A percentile compares a stretch with the other conserved stretches of the same genome.
phyloP scores from a whole-genome alignment of 1,140 invertebrate species.

The Zophobas morio region DNA sequence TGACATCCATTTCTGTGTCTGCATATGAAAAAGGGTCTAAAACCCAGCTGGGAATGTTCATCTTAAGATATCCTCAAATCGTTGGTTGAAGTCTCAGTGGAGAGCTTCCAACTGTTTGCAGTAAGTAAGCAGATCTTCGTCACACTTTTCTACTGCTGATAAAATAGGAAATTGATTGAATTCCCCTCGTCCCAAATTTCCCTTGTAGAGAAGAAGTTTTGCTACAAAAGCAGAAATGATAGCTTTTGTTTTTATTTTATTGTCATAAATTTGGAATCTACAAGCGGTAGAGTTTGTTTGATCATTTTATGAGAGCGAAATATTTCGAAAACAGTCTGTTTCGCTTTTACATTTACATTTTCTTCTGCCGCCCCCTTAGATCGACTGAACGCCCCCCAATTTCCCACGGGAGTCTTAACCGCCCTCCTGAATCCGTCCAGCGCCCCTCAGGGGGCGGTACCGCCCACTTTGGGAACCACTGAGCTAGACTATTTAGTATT shows the following conservation, averaged over 20 bases:
- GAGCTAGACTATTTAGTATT: too few relatives aligned
- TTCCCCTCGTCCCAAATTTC: constrained; percentile 63
- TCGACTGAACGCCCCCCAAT: too few relatives aligned
- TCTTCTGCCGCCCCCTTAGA: too few relatives aligned
- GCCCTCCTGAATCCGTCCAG: too few relatives aligned
- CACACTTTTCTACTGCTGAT: constrained; percentile 59
- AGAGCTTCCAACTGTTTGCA: constrained; percentile 61
- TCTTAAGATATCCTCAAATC: constrained; percentile 58
- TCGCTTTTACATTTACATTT: too few relatives aligned
- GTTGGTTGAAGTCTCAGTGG: constrained; percentile 60
- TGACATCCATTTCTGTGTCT: constrained; percentile 8
- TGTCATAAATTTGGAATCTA: too few relatives aligned
- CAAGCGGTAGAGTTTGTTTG: too few relatives aligned
- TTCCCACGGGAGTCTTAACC: too few relatives aligned
- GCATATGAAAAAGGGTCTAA: constrained; percentile 14
- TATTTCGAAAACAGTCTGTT: too few relatives aligned
- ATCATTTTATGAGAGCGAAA: too few relatives aligned
- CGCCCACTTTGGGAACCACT: too few relatives aligned
- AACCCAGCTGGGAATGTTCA: constrained; percentile 2
- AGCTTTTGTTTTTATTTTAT: constrained; percentile 65
- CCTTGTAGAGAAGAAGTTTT: constrained; percentile 65
- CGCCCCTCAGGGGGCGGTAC: too few relatives aligned
- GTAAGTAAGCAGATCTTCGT: constrained; percentile 56
- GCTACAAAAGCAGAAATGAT: constrained; percentile 63
- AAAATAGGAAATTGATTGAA: constrained; percentile 64